A percentile compares a stretch with the other conserved stretches of the same genome.
Conservation (phyloP, 35 echinoderm and acorn worm species). For the Heliocidaris erythrogramma region DNA sequence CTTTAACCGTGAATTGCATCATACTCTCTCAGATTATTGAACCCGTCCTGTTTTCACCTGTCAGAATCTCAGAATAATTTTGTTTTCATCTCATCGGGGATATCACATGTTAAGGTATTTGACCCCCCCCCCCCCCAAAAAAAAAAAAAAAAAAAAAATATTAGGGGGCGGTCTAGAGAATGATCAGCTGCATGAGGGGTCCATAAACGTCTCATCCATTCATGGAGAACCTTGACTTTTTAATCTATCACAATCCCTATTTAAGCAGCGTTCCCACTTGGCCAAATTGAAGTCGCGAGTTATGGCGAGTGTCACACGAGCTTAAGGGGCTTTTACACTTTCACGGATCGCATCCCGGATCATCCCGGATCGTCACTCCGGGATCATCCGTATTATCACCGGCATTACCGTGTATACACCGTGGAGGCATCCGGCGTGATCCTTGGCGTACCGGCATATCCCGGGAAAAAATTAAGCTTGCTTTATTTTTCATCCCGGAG, state of each 20-base stretch:
- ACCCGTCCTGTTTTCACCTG: background rate
- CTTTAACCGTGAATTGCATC: background rate
- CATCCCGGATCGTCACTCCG: no score
- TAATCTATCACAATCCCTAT: background rate
- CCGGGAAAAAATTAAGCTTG: no score
- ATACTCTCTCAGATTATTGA: background rate
- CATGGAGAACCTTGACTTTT: background rate
- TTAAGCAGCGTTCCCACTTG: no score
- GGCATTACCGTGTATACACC: no score
- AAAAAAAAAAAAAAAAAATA: background rate
- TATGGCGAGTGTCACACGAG: no score
- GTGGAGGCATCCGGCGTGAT: no score
- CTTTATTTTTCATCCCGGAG: no score
- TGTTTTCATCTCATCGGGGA: background rate
- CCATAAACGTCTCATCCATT: background rate
- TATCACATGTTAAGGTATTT: background rate
- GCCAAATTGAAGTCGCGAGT: no score
- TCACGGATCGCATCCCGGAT: no score
- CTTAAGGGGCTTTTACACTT: no score
- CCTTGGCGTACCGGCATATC: no score
- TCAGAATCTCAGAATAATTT: background rate
- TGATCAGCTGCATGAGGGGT: background rate
- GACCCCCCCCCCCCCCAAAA: background rate
- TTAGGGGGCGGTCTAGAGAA: background rate
- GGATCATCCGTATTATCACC: no score